A percentile compares a stretch with the other conserved stretches of the same genome.
phyloP scores from a whole-genome alignment of 1,140 invertebrate species.

The Akabosia matsudoensis region DNA sequence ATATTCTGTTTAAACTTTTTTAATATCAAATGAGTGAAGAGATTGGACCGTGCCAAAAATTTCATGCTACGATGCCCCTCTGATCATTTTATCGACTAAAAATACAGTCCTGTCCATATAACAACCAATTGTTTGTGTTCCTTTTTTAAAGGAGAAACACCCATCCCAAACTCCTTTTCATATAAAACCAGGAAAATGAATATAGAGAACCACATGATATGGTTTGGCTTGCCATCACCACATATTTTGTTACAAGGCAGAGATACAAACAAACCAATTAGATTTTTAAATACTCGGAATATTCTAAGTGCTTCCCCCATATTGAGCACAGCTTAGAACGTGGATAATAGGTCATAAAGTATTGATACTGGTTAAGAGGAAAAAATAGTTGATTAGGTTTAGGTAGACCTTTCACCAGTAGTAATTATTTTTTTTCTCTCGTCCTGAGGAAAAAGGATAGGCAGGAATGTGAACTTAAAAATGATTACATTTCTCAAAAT shows the following conservation, averaged over 20 bases:
- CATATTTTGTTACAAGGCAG: background rate
- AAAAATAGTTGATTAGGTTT: too few species aligned
- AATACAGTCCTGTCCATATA: background rate
- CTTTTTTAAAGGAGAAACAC: background rate
- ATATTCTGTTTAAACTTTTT: too few species aligned
- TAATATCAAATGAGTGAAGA: background rate
- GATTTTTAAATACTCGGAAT: background rate
- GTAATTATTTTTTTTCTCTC: too few species aligned
- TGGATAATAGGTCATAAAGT: too few species aligned
- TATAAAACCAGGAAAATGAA: background rate
- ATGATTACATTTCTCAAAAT: too few species aligned
- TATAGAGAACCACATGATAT: background rate
- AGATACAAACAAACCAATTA: constrained; percentile 14
- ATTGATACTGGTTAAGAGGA: too few species aligned
- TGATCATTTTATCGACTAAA: background rate
- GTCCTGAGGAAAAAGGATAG: too few species aligned
- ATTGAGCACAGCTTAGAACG: too few species aligned
- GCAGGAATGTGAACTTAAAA: too few species aligned
- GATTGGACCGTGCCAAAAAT: background rate
- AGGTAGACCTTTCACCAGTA: too few species aligned
- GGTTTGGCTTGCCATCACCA: background rate
- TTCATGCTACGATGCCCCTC: background rate
- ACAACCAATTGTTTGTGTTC: background rate
- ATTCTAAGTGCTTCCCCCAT: background rate
- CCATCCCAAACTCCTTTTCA: too few species aligned